Evolutionary conservation across 2,113 vertebrate species (phyloP).

Genomic region (Drymodes brunneopygia): DNA sequence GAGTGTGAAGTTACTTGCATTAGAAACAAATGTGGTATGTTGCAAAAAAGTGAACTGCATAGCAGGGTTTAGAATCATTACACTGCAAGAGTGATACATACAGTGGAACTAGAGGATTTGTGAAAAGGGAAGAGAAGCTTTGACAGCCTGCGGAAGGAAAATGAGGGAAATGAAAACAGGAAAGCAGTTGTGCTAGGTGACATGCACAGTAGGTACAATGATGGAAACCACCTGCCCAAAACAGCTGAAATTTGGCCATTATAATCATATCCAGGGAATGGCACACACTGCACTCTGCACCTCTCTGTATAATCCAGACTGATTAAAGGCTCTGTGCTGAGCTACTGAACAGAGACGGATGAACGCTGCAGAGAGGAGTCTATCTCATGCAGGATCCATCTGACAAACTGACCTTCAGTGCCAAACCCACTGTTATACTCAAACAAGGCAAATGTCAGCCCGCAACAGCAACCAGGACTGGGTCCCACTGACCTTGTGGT

Average conservation of each 20-base stretch:
- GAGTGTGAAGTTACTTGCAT: neutral
- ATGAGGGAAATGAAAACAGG: neutral
- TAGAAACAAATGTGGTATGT: neutral
- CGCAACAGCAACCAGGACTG: accelerated
- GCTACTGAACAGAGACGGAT: neutral
- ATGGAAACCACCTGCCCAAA: neutral
- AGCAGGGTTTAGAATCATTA: neutral
- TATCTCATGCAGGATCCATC: neutral
- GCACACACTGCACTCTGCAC: neutral
- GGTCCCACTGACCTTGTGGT: neutral
- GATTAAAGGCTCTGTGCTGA: neutral
- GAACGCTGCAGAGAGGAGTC: neutral
- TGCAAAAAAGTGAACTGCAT: neutral
- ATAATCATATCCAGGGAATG: neutral
- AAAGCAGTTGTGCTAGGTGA: neutral
- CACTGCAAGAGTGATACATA: neutral
- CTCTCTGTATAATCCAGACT: neutral
- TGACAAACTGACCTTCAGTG: neutral
- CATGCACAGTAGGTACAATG: accelerated
- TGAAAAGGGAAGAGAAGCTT: neutral
- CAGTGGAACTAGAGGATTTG: neutral
- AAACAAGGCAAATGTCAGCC: neutral
- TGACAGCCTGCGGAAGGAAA: neutral
- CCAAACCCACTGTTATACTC: neutral
- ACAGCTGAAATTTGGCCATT: neutral